Conservation (phyloP, 2,888 invertebrate genomes). For the Schizotus pectinicornis region DNA sequence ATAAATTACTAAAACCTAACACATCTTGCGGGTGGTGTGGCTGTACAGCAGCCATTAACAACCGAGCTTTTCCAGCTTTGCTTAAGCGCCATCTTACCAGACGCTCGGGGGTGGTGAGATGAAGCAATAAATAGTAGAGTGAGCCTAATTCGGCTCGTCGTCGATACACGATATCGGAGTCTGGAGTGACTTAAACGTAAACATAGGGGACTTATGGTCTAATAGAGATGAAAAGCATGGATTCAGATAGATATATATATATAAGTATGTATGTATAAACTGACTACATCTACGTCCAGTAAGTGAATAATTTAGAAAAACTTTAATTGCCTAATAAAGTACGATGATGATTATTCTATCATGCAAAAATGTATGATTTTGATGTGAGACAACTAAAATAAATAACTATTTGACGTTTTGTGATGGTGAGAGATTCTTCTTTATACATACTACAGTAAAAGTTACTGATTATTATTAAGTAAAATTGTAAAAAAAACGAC, state of each 20-base stretch:
- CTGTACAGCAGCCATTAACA: slow-evolving; percentile 13
- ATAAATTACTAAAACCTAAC: slow-evolving; percentile 24
- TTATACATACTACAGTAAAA: too few relatives aligned
- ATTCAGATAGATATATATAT: slow-evolving; percentile 24
- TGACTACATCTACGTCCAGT: slow-evolving; percentile 2
- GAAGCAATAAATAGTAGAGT: slow-evolving; percentile 43
- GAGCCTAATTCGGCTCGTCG: slow-evolving; percentile 35
- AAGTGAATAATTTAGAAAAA: slow-evolving; percentile 22
- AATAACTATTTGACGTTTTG: too few relatives aligned
- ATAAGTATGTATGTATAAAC: too few relatives aligned
- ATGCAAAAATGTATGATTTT: too few relatives aligned
- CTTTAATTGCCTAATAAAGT: slow-evolving; percentile 26
- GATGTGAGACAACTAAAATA: too few relatives aligned
- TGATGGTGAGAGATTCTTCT: too few relatives aligned
- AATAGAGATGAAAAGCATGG: slow-evolving; percentile 30
- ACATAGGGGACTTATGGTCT: slow-evolving; percentile 22
- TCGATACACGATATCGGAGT: slow-evolving; percentile 23
- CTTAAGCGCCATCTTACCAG: slow-evolving; percentile 13
- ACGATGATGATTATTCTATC: too few relatives aligned
- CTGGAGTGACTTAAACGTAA: slow-evolving; percentile 27
- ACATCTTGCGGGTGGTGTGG: slow-evolving; percentile 11
- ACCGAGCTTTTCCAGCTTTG: slow-evolving; percentile 3
- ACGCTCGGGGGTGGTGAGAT: slow-evolving; percentile 25
- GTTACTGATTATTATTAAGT: too few relatives aligned
- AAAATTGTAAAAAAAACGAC: too few relatives aligned